These are phyloP conservation scores for Eudasyphora cyanicolor DNA, from an alignment of 2,888 invertebrate species.

Conservation along the genomic window DNA sequence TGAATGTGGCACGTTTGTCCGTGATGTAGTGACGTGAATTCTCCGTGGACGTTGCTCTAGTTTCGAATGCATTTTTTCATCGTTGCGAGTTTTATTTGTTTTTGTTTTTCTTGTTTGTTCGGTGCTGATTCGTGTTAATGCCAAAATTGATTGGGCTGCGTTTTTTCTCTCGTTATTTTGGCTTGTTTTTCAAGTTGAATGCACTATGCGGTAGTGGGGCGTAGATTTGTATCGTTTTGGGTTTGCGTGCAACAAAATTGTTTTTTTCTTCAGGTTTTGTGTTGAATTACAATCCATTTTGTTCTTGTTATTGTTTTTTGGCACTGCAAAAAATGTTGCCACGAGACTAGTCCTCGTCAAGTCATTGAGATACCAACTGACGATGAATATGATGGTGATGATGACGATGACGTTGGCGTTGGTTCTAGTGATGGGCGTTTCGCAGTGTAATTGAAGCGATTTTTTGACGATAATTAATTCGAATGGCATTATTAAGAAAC, in stretches of 20 bases:
- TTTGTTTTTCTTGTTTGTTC: conserved; percentile 25
- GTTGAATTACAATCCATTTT: conserved; percentile 13
- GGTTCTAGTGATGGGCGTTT: conserved; percentile 52
- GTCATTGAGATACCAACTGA: neutral
- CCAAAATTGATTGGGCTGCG: conserved; percentile 7
- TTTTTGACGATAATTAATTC: conserved; percentile 49
- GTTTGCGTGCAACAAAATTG: conserved; percentile 53
- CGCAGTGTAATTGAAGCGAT: conserved; percentile 37
- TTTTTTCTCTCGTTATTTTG: neutral
- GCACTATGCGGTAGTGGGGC: conserved; percentile 42
- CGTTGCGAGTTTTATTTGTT: conserved; percentile 31
- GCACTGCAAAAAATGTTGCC: neutral
- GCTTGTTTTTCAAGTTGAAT: conserved; percentile 54
- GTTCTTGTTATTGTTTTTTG: conserved; percentile 38
- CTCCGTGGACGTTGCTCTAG: conserved; percentile 52
- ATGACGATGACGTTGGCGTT: conserved; percentile 23
- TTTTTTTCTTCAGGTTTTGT: conserved; percentile 23
- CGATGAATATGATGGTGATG: neutral
- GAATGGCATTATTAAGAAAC: conserved; percentile 47
- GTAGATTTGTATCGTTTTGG: conserved; percentile 18
- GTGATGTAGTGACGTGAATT: neutral
- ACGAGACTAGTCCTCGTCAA: conserved; percentile 2
- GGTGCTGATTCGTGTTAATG: conserved; percentile 34
- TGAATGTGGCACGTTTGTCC: conserved; percentile 7
- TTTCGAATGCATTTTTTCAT: conserved; percentile 26